phyloP scores from a whole-genome alignment of 2,113 vertebrate species.

The Hyperopisus bebe region DNA sequence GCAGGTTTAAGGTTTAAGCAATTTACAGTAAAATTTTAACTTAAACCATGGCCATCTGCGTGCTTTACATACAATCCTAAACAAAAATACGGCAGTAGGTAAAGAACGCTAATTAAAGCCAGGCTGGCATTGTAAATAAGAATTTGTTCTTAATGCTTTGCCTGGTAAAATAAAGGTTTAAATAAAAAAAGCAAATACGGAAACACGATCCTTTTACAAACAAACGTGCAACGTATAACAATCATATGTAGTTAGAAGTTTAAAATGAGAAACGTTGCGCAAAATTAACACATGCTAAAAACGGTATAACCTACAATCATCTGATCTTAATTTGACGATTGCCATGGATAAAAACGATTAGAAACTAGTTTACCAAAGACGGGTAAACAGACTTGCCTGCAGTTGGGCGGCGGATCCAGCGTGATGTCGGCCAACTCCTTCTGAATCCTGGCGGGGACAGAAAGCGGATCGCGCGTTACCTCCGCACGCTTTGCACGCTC shows the following conservation, averaged over 20 bases:
- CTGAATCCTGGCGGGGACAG: slow-evolving; percentile 75
- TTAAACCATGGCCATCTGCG: background rate
- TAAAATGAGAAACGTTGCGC: background rate
- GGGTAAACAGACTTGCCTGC: slow-evolving; percentile 64
- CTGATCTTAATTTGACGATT: background rate
- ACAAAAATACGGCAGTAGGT: background rate
- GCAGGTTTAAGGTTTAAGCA: background rate
- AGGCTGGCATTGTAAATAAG: no score
- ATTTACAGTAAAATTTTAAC: background rate
- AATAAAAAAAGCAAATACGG: background rate
- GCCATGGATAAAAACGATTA: background rate
- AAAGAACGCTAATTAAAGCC: background rate
- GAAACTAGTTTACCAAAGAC: background rate
- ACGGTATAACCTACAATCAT: background rate
- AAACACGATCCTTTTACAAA: background rate
- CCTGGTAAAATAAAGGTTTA: no score
- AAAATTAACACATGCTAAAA: background rate
- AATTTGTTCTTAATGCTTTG: no score
- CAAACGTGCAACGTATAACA: background rate
- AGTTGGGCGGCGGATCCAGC: slow-evolving; percentile 92
- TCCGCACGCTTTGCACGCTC: background rate
- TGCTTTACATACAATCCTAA: background rate
- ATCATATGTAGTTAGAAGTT: background rate
- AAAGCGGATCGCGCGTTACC: slow-evolving; percentile 34
- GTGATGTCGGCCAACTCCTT: slow-evolving; percentile 96